phyloP scores from a whole-genome alignment of 2,113 vertebrate genomes.

The Clarias batrachus region DNA sequence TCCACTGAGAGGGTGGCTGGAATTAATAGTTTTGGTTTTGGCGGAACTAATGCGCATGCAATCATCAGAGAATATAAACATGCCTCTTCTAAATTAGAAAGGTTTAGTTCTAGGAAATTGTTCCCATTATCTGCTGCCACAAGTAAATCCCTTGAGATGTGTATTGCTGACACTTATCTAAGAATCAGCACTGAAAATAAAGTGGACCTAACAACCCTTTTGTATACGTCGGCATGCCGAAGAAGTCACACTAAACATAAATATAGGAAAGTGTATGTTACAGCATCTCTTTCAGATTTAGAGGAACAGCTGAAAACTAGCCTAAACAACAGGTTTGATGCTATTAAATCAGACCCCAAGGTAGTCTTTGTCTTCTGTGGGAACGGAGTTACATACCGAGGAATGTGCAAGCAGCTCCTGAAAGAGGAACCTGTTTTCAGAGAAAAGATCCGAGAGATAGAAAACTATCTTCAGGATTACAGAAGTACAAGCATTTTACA shows the following conservation, averaged over 20 bases:
- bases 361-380: conserved; percentile 86
- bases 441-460: conserved; percentile 74
- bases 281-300: conserved; percentile 73
- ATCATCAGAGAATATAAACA: conserved; percentile 75
- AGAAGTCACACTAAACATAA: conserved; percentile 78
- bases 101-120: conserved; percentile 63
- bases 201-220: conserved; percentile 68
- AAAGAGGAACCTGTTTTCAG: conserved; percentile 76
- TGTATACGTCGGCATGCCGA: conserved; percentile 82
- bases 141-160: conserved; percentile 69
- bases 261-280: conserved; percentile 76
- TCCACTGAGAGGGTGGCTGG: conserved; percentile 74
- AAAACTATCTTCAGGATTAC: conserved; percentile 60
- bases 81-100: conserved; percentile 29
- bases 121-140: conserved; percentile 80
- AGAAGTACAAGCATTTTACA: conserved; percentile 65
- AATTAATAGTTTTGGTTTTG: conserved; percentile 87
- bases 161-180: conserved; percentile 66
- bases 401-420: conserved; percentile 76
- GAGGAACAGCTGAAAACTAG: conserved; percentile 65
- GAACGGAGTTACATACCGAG: conserved; percentile 76
- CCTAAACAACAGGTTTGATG: conserved; percentile 43
- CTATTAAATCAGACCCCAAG: conserved; percentile 57
- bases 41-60: conserved; percentile 82
- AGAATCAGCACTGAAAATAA: conserved; percentile 62